Evolutionary conservation across 2,113 vertebrate genomes (phyloP).

Genomic region (Otis tarda): DNA sequence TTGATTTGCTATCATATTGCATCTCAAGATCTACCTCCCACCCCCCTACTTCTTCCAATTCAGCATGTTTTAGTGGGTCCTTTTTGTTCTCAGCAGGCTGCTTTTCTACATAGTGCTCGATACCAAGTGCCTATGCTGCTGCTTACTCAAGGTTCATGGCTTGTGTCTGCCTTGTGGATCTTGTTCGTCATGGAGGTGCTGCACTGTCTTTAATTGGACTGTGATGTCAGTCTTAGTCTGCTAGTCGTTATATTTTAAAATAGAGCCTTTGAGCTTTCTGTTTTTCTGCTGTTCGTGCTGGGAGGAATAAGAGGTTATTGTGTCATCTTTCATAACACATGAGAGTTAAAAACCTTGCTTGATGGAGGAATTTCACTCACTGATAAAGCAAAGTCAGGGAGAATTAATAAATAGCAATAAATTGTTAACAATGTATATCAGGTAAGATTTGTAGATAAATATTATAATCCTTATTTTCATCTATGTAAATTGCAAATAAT

Average conservation of each 20-base stretch:
- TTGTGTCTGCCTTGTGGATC: not conserved
- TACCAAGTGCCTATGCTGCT: not conserved
- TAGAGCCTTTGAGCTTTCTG: not conserved
- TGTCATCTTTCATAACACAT: not conserved
- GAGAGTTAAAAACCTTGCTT: not conserved
- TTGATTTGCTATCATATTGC: not conserved
- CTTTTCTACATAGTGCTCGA: rapidly evolving
- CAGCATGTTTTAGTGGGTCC: not conserved
- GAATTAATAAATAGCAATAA: not conserved
- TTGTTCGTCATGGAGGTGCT: not conserved
- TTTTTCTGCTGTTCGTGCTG: not conserved
- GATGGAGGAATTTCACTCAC: not conserved
- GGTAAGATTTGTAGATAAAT: not conserved
- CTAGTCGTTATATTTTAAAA: not conserved
- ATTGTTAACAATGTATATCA: not conserved
- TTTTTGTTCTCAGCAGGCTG: not conserved
- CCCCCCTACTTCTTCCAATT: not conserved
- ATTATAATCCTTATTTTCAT: not conserved
- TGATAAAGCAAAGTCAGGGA: not conserved
- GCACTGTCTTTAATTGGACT: not conserved
- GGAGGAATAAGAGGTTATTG: not conserved
- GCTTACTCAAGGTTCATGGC: not conserved
- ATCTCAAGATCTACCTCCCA: not conserved
- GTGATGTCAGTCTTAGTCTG: not conserved
- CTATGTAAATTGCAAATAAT: not conserved